Percentiles rank a stretch among this genome's conserved stretches.
Conservation (phyloP, 2,888 invertebrate species). For the Diogma glabrata region DNA sequence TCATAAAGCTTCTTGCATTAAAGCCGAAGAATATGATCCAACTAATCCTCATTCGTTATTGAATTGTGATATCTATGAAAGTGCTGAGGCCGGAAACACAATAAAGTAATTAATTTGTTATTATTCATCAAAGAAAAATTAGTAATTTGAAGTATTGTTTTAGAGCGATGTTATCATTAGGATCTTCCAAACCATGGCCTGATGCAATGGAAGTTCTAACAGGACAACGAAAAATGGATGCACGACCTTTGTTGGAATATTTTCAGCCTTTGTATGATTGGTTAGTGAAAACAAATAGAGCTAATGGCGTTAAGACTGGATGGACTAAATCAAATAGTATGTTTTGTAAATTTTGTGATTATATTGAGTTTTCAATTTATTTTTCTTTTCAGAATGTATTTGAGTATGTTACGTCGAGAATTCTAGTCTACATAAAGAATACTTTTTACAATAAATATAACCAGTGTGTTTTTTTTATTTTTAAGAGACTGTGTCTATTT, state of each 20-base stretch:
- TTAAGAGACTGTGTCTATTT: too few relatives aligned
- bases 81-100: constrained; percentile 62
- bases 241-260: constrained; percentile 65
- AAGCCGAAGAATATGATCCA: constrained; percentile 68
- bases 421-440: too few relatives aligned
- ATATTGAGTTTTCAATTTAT: too few relatives aligned
- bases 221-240: constrained; percentile 62
- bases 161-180: constrained; percentile 59
- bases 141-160: too few relatives aligned
- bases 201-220: constrained; percentile 74
- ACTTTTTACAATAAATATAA: too few relatives aligned
- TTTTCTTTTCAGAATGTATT: too few relatives aligned
- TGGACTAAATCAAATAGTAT: constrained; percentile 42
- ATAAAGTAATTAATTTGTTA: constrained; percentile 41
- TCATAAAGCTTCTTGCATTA: constrained; percentile 57
- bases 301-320: constrained; percentile 51
- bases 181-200: constrained; percentile 68
- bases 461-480: too few relatives aligned
- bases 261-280: constrained; percentile 67
- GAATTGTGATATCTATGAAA: constrained; percentile 76
- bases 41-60: constrained; percentile 55
- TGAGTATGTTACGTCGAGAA: too few relatives aligned
- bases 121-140: too few relatives aligned
- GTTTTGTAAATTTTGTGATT: too few relatives aligned
- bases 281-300: constrained; percentile 59